A percentile compares a stretch with the other conserved stretches of the same genome.
phyloP scores from a whole-genome alignment of 2,797 vertebrate species.

The Acropternis orthonyx region DNA sequence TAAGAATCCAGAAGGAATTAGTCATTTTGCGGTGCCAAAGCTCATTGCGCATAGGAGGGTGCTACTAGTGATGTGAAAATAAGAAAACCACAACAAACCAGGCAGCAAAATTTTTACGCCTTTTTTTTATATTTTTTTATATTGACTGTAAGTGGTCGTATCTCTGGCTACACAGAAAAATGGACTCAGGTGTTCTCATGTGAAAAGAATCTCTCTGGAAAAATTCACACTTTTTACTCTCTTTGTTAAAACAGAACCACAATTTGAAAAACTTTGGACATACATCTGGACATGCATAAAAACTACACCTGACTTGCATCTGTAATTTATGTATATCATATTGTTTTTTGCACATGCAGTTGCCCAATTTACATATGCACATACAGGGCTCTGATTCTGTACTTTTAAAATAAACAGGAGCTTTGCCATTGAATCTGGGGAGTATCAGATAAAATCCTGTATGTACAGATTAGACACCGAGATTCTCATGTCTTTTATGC shows the following conservation, averaged over 20 bases:
- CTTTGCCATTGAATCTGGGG: not conserved
- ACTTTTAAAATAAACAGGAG: not conserved
- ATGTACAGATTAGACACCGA: not conserved
- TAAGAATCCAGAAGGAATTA: constrained; percentile 24
- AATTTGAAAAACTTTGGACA: not conserved
- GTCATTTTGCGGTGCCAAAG: constrained; percentile 23
- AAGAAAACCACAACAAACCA: not conserved
- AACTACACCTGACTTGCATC: not conserved
- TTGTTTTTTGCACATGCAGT: not conserved
- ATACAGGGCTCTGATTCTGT: not conserved
- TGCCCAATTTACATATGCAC: not conserved
- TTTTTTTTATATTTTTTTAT: not conserved
- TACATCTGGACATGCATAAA: not conserved
- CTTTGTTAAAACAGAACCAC: not conserved
- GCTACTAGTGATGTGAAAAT: not conserved
- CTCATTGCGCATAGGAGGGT: not conserved
- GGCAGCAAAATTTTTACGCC: not conserved
- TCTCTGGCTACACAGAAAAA: not conserved
- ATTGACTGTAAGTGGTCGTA: not conserved
- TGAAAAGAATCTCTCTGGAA: not conserved
- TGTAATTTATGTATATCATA: not conserved
- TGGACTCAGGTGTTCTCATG: not conserved
- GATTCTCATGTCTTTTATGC: not conserved
- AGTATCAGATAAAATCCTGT: not conserved
- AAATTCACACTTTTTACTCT: not conserved